These are phyloP conservation scores for Pogonophryne albipinna DNA, from an alignment of 2,797 vertebrate species.

Conservation along the genomic window DNA sequence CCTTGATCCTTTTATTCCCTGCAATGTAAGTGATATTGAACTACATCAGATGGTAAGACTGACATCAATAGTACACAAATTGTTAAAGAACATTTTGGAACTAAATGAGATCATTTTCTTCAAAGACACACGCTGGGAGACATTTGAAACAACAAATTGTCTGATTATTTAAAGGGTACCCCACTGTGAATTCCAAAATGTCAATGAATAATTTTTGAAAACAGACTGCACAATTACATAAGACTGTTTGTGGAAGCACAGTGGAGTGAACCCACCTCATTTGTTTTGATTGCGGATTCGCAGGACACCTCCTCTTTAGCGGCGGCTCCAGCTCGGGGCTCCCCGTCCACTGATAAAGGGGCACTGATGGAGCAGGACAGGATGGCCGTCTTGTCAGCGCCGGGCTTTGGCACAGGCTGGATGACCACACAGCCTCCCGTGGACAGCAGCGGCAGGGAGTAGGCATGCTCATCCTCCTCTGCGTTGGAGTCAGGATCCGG, in stretches of 20 bases:
- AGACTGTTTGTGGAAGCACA: conserved; percentile 6
- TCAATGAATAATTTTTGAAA: conserved; percentile 45
- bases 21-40: conserved; percentile 21
- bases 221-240: conserved; percentile 1
- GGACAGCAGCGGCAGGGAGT: conserved; percentile 94
- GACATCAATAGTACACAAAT: conserved; percentile 15
- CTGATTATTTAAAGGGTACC: conserved; percentile 38
- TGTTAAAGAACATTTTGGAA: conserved; percentile 19
- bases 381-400: conserved; percentile 92
- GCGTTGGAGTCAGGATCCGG: conserved; percentile 89
- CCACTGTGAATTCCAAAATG: conserved; percentile 44
- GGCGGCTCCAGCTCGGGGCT: conserved; percentile 96
- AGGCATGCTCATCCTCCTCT: conserved; percentile 94
- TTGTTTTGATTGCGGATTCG: conserved; percentile 99
- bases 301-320: conserved; percentile 98
- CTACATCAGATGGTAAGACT: conserved; percentile 7
- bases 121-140: conserved; percentile 14
- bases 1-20: neutral
- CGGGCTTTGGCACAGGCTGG: conserved; percentile 98
- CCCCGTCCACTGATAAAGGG: conserved; percentile 90
- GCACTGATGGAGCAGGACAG: conserved; percentile 93
- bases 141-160: conserved; percentile 27
- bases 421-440: conserved; percentile 94
- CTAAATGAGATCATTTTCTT: neutral
- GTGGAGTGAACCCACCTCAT: conserved; percentile 81